phyloP scores from a whole-genome alignment of 2,797 vertebrate species.

The Carcharodon carcharias region DNA sequence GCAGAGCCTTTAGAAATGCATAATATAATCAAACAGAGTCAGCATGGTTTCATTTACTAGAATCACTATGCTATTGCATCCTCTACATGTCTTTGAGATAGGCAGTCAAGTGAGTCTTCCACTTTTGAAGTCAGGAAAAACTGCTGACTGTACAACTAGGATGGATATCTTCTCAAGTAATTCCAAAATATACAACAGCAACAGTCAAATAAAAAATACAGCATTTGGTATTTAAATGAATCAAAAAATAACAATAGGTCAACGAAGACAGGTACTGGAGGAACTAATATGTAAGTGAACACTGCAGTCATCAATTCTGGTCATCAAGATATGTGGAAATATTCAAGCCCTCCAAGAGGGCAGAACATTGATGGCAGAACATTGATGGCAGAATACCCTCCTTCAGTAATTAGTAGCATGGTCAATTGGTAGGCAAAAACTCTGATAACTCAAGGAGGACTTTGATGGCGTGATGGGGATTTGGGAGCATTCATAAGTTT shows the following conservation, averaged over 20 bases:
- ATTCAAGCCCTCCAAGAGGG: not conserved
- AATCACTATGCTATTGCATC: not conserved
- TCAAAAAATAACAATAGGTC: not conserved
- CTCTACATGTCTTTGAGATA: not conserved
- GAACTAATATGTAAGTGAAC: not conserved
- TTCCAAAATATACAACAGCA: not conserved
- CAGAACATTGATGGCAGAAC: too few relatives aligned
- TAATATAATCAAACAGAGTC: too few relatives aligned
- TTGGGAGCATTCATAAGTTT: not conserved
- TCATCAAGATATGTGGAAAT: not conserved
- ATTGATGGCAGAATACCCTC: not conserved
- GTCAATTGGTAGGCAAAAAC: not conserved
- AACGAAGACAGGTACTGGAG: not conserved
- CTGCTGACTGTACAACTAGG: not conserved
- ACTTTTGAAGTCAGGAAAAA: not conserved
- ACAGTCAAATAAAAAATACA: not conserved
- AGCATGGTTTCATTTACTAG: too few relatives aligned
- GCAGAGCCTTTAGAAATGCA: too few relatives aligned
- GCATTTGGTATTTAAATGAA: not conserved
- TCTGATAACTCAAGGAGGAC: too few relatives aligned
- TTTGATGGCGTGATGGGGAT: too few relatives aligned
- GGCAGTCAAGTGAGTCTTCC: not conserved
- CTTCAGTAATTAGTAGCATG: not conserved
- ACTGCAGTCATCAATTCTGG: not conserved
- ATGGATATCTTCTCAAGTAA: not conserved